Conservation (phyloP, 2,797 vertebrate species). For the Myiotriccus ornatus region DNA sequence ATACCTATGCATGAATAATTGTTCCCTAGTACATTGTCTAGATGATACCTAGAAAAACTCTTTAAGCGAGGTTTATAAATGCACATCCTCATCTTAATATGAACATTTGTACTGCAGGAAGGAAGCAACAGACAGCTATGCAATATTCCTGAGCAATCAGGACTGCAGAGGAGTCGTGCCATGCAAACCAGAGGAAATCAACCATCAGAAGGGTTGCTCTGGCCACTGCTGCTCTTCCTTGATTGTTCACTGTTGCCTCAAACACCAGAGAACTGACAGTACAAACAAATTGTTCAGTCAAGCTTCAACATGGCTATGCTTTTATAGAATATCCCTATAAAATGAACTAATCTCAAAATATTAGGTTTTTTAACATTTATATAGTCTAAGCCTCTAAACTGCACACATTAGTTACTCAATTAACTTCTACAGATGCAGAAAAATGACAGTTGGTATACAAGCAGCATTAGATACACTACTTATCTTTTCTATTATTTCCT, state of each 20-base stretch:
- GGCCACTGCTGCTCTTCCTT: background rate
- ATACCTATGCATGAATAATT: background rate
- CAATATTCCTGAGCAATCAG: background rate
- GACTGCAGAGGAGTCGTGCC: background rate
- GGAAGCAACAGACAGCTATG: background rate
- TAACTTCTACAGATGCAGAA: background rate
- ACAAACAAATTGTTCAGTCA: background rate
- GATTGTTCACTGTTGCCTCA: background rate
- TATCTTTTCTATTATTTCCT: background rate
- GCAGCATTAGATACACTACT: background rate
- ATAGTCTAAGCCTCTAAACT: background rate
- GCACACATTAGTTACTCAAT: background rate
- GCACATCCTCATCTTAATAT: background rate
- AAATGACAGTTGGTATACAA: background rate
- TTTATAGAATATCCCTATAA: background rate
- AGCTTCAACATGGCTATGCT: background rate
- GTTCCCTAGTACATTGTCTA: background rate
- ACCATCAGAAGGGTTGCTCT: background rate
- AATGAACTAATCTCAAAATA: background rate
- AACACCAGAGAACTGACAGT: background rate
- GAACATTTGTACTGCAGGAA: background rate
- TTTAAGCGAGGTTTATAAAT: background rate
- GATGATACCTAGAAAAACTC: background rate
- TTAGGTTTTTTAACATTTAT: background rate
- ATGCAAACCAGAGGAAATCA: background rate